A percentile compares a stretch with the other conserved stretches of the same genome.
Evolutionary conservation across 2,797 vertebrate genomes (phyloP).

Genomic region (Oreonectes daqikongensis): DNA sequence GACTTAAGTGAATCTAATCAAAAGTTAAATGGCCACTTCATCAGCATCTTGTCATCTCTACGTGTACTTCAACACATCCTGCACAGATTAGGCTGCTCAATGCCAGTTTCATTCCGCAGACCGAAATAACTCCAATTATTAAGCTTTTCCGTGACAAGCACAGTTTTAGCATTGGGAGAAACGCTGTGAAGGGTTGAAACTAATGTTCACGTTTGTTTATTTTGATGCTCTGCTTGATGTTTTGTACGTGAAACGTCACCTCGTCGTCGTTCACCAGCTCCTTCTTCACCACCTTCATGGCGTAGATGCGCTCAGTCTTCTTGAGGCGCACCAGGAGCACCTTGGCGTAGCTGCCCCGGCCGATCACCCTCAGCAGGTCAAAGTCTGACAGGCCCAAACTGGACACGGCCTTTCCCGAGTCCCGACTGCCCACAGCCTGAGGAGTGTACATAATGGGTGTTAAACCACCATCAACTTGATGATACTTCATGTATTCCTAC

Average conservation of each 20-base stretch:
- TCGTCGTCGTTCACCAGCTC: constrained; percentile 98
- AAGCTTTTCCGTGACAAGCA: not conserved
- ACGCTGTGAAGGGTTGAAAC: no score
- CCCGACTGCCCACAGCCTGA: constrained; percentile 88
- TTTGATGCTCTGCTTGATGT: not conserved
- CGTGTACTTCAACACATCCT: constrained; percentile 56
- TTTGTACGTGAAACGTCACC: constrained; percentile 71
- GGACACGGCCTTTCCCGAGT: constrained; percentile 90
- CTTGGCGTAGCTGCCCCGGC: constrained; percentile 97
- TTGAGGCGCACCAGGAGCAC: constrained; percentile 94
- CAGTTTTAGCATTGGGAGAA: not conserved
- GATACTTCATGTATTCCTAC: not conserved
- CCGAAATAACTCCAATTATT: not conserved
- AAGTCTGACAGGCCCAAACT: constrained; percentile 95
- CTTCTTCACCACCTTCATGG: constrained; percentile 99
- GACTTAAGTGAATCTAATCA: constrained; percentile 71
- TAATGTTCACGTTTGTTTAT: not conserved
- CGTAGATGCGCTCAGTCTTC: constrained; percentile 97
- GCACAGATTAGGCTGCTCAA: not conserved
- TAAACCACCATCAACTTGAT: not conserved
- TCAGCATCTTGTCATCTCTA: constrained; percentile 60
- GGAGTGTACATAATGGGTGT: not conserved
- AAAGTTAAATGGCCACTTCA: constrained; percentile 66
- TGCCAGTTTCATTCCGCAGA: constrained; percentile 11
- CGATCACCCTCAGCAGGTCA: constrained; percentile 93